Evolutionary conservation across 2,888 invertebrate species (phyloP).

Genomic region (Sinhomidia bicolor): DNA sequence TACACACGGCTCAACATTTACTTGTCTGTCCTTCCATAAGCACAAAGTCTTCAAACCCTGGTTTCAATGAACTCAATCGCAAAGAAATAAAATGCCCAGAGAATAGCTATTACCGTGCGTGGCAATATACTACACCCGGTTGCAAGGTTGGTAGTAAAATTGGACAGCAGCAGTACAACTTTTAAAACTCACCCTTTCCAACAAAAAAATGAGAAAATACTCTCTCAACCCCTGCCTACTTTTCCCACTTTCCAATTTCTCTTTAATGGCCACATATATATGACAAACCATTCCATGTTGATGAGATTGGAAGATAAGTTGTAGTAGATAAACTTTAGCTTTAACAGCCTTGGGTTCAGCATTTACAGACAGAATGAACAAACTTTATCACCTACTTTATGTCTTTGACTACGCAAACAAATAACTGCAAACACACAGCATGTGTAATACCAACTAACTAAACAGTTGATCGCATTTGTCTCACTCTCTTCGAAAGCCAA

Average conservation of each 20-base stretch:
- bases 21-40: too few species aligned
- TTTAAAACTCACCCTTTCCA: background rate
- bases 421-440: background rate
- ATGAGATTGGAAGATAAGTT: background rate
- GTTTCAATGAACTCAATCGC: too few species aligned
- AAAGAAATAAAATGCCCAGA: too few species aligned
- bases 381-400: constrained; percentile 18
- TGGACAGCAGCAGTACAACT: background rate
- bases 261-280: background rate
- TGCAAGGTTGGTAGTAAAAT: too few species aligned
- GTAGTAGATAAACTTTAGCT: constrained; percentile 6
- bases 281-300: background rate
- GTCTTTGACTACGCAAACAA: background rate
- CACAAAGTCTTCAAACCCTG: too few species aligned
- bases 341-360: background rate
- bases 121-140: too few species aligned
- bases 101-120: too few species aligned
- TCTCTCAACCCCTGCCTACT: background rate
- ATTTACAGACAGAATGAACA: constrained; percentile 1
- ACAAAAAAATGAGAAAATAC: background rate
- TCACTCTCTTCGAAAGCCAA: background rate
- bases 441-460: constrained; percentile 1
- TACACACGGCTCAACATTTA: too few species aligned
- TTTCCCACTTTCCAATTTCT: background rate
- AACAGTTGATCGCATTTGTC: constrained; percentile 7